A percentile compares a stretch with the other conserved stretches of the same genome.
Evolutionary conservation across 2,888 invertebrate species (phyloP).

Genomic region (Myathropa florea): DNA sequence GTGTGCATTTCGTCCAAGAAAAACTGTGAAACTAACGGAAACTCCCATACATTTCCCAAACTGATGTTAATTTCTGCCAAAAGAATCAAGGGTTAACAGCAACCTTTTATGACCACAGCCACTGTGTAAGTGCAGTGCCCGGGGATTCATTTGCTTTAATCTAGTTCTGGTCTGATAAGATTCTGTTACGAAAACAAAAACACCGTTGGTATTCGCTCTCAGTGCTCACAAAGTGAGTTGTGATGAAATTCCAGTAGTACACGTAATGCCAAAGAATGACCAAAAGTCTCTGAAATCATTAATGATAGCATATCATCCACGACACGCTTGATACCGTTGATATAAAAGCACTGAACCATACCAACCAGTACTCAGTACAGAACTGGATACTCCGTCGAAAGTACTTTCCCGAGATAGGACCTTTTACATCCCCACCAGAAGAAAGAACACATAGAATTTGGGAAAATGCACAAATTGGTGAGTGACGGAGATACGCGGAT

Average conservation of each 20-base stretch:
- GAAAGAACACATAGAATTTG: conserved; percentile 14
- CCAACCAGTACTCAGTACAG: conserved; percentile 5
- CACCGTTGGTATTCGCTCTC: background rate
- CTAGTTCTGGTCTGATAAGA: conserved; percentile 14
- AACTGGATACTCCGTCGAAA: conserved; percentile 20
- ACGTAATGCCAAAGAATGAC: conserved; percentile 52
- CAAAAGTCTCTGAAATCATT: conserved; percentile 63
- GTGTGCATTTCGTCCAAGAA: background rate
- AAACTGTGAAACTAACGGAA: background rate
- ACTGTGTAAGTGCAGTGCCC: background rate
- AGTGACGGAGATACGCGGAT: conserved; percentile 8
- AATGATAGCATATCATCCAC: conserved; percentile 44
- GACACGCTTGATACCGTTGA: background rate
- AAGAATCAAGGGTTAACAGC: background rate
- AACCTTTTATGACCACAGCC: background rate
- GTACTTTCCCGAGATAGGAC: conserved; percentile 63
- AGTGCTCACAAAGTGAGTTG: background rate
- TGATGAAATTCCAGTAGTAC: conserved; percentile 44
- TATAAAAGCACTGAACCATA: conserved; percentile 26
- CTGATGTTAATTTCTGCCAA: background rate
- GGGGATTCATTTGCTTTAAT: background rate
- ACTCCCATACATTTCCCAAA: background rate
- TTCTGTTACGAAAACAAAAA: background rate
- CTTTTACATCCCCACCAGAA: background rate
- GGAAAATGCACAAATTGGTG: conserved; percentile 46